These are phyloP conservation scores for Xylota sylvarum DNA, from an alignment of 2,888 invertebrate genomes.

Conservation along the genomic window DNA sequence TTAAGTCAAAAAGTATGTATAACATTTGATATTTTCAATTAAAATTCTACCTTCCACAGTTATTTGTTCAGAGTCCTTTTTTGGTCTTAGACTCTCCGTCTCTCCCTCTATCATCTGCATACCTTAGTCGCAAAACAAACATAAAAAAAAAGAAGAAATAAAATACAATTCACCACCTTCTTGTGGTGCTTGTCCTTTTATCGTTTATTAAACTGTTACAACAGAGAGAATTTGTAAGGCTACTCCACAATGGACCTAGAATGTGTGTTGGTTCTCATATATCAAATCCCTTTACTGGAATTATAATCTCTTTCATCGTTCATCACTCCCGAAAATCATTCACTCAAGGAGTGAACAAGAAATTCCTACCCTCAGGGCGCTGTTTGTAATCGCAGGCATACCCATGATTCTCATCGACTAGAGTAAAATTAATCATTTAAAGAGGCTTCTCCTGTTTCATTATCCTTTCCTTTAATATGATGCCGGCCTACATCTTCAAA, in stretches of 20 bases:
- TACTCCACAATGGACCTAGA: slow-evolving; percentile 23
- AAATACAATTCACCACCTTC: slow-evolving; percentile 55
- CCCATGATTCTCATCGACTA: slow-evolving; percentile 56
- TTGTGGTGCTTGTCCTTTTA: slow-evolving; percentile 64
- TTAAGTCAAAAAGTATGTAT: slow-evolving; percentile 32
- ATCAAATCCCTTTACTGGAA: slow-evolving; percentile 62
- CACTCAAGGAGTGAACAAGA: slow-evolving; percentile 45
- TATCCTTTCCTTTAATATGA: slow-evolving; percentile 58
- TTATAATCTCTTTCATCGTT: slow-evolving; percentile 70
- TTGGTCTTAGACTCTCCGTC: neutral
- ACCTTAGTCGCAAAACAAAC: neutral
- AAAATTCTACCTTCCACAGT: slow-evolving; percentile 62
- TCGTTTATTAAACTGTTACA: slow-evolving; percentile 67
- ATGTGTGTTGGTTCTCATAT: slow-evolving; percentile 36
- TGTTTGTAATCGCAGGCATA: slow-evolving; percentile 46
- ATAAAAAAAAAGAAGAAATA: neutral
- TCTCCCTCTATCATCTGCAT: slow-evolving; percentile 22
- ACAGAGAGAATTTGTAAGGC: slow-evolving; percentile 25
- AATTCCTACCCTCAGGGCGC: slow-evolving; percentile 25
- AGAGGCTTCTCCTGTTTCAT: slow-evolving; percentile 64
- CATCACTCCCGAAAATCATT: slow-evolving; percentile 64
- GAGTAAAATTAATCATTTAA: slow-evolving; percentile 67
- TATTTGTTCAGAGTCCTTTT: slow-evolving; percentile 50
- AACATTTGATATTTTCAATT: slow-evolving; percentile 74
- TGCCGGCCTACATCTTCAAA: slow-evolving; percentile 41